phyloP scores from a whole-genome alignment of 2,888 invertebrate species.

The Lottia scabra region DNA sequence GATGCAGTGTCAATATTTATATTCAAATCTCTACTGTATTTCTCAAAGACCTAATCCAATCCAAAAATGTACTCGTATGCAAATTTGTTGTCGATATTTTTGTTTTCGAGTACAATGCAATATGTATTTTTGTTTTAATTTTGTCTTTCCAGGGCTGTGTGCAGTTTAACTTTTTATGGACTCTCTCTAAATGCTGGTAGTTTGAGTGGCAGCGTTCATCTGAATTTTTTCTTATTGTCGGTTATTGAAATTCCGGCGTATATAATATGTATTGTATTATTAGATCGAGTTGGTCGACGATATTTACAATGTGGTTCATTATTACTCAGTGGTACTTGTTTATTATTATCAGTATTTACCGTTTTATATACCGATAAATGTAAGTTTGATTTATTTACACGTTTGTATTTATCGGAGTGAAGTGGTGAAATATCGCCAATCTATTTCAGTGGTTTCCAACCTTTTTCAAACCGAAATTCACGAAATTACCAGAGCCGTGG shows the following conservation, averaged over 20 bases:
- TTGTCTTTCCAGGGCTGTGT: slow-evolving; percentile 30
- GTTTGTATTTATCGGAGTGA: too few species aligned
- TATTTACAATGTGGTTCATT: slow-evolving; percentile 8
- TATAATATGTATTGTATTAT: slow-evolving; percentile 12
- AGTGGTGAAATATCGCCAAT: too few species aligned
- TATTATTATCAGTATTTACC: neutral
- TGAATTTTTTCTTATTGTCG: slow-evolving; percentile 33
- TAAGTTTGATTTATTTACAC: neutral
- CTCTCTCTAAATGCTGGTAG: slow-evolving; percentile 26
- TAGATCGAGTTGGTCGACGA: slow-evolving; percentile 27
- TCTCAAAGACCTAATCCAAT: too few species aligned
- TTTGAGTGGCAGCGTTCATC: slow-evolving; percentile 28
- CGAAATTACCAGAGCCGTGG: too few species aligned
- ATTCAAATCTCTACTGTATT: too few species aligned
- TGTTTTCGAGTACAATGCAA: too few species aligned
- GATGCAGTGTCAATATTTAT: too few species aligned
- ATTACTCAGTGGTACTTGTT: slow-evolving; percentile 16
- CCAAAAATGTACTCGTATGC: too few species aligned
- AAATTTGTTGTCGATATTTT: too few species aligned
- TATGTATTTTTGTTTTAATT: neutral
- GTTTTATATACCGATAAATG: slow-evolving; percentile 1
- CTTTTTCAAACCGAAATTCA: too few species aligned
- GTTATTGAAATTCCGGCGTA: slow-evolving; percentile 24
- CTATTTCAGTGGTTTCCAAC: too few species aligned
- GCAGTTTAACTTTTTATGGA: slow-evolving; percentile 38